Conservation (phyloP, 2,113 vertebrate species). For the Monopterus albus region DNA sequence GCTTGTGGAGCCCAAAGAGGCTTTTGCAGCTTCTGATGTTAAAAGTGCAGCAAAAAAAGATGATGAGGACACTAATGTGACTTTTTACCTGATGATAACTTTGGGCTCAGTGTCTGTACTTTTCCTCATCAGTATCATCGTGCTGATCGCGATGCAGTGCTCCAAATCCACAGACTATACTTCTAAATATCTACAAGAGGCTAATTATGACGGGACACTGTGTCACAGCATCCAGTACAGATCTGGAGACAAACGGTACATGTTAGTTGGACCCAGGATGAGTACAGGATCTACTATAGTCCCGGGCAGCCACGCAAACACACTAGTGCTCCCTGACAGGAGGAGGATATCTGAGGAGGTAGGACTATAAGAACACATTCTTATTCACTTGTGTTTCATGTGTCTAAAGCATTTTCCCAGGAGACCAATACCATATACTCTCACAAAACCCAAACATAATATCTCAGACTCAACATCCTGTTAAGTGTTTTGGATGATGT, state of each 20-base stretch:
- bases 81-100: slow-evolving; percentile 41
- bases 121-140: slow-evolving; percentile 44
- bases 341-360: slow-evolving; percentile 19
- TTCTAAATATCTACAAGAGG: slow-evolving; percentile 25
- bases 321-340: slow-evolving; percentile 5
- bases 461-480: no score
- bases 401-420: no score
- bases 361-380: no score
- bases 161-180: slow-evolving; percentile 12
- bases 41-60: slow-evolving; percentile 23
- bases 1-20: slow-evolving; percentile 32
- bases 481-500: no score
- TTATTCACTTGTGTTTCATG: no score
- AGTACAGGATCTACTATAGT: slow-evolving; percentile 48
- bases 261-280: slow-evolving; percentile 60
- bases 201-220: slow-evolving; percentile 37
- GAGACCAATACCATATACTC: no score
- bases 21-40: slow-evolving; percentile 35
- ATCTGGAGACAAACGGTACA: slow-evolving; percentile 57
- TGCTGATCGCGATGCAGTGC: slow-evolving; percentile 39
- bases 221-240: slow-evolving; percentile 60
- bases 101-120: slow-evolving; percentile 42
- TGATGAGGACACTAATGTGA: slow-evolving; percentile 12
- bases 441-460: no score
- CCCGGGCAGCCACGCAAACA: slow-evolving; percentile 17